These are phyloP conservation scores for Tachuris rubrigastra DNA, from an alignment of 2,113 vertebrate species.

Conservation along the genomic window DNA sequence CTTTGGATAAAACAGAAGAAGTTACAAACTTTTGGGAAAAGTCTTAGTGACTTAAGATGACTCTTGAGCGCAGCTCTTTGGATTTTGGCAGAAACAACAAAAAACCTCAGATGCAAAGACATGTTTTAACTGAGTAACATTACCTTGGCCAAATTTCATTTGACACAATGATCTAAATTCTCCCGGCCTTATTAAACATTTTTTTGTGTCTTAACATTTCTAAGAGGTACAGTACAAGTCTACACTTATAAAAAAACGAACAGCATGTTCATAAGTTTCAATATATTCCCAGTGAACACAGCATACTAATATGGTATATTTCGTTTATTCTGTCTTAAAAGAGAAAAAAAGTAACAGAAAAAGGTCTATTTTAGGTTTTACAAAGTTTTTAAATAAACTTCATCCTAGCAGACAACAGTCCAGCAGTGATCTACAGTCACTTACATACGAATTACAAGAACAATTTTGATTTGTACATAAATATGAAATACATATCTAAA, in stretches of 20 bases:
- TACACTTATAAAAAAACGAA: neutral
- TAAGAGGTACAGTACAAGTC: neutral
- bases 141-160: neutral
- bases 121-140: neutral
- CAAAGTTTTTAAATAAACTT: neutral
- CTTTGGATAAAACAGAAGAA: neutral
- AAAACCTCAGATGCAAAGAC: neutral
- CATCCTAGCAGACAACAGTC: neutral
- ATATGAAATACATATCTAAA: neutral
- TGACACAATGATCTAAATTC: neutral
- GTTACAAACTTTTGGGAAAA: neutral
- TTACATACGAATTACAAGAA: neutral
- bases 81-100: neutral
- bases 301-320: neutral
- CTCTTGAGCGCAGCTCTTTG: neutral
- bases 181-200: neutral
- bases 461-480: neutral
- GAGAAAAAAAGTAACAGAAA: neutral
- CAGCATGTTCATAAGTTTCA: neutral
- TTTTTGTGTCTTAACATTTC: neutral
- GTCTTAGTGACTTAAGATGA: neutral
- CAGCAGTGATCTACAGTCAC: neutral
- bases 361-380: neutral
- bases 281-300: neutral
- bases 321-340: neutral